Evolutionary conservation across 1,140 invertebrate species (phyloP), one percentile per base, ranked within the genome.

Genomic region (Cataglyphis hispanica): DNA sequence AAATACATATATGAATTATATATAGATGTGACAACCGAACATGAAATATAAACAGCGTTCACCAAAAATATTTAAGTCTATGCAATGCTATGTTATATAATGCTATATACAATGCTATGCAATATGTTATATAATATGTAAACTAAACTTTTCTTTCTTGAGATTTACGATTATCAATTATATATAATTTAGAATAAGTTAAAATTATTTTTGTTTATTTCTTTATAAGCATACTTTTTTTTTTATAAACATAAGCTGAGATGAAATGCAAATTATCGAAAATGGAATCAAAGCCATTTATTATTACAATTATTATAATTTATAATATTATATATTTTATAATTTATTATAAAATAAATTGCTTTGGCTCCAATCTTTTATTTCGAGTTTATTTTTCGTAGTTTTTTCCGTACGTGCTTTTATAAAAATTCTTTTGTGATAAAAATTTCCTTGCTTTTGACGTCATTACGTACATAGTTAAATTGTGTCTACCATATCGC

Each of bases 181-280:
- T 19, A 31, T 27, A 19, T 11, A 46, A 50, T 11, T 0, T 63
- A 8, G 50, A 63, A 46, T 46, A 40, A 31, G 13, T 77, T 13
- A 11, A 77, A 64, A 69, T 27, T 53, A 78, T 78, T 66, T 58
- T 25, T 27, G 31, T 67, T 67, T 80, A 53, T 66, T 67, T 69
- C 31, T 80, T 50, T 10, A 16, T 4, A 37, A 40, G 10, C 4
- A 31, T 22, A 34, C 2, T 77, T 77, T 25, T 64, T 53, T 66
- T 27, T 78, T 10, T 13, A 22, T 13, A 37, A 53, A 2, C 2
- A 43, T 16, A 34, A 11, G 37, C 50, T 77, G 10, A 61, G 22
- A 25, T 13, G 60, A 77, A 63, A 37, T 6, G 19, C 4, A 50
- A 64, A 76, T 77, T 63, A 34, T 46, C 4, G 3, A 50, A 50